Evolutionary conservation across 2,113 vertebrate species (phyloP).

Genomic region (Chionis minor): DNA sequence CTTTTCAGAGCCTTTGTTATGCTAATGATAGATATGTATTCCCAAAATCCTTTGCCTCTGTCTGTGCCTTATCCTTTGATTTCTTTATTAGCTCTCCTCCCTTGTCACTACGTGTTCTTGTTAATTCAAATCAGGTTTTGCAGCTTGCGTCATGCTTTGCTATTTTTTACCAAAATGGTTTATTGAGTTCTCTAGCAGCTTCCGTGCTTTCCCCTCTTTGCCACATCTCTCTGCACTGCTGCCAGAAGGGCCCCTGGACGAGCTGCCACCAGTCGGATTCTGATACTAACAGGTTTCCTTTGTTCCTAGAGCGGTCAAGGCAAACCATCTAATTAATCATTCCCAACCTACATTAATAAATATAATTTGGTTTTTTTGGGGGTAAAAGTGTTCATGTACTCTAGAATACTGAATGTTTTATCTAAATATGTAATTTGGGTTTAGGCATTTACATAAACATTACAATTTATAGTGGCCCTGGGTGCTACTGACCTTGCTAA

Average conservation of each 20-base stretch:
- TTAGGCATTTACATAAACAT: background rate
- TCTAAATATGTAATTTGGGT: background rate
- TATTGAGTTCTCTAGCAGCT: background rate
- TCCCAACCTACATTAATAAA: background rate
- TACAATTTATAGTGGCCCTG: background rate
- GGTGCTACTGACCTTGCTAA: background rate
- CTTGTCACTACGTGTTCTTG: background rate
- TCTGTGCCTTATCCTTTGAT: conserved; percentile 3
- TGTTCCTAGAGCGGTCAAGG: background rate
- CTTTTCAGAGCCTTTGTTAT: conserved; percentile 34
- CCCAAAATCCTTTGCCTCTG: background rate
- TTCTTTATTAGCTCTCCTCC: conserved; percentile 42
- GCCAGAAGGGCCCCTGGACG: background rate
- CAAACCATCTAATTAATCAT: background rate
- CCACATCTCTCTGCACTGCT: background rate
- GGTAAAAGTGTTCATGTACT: background rate
- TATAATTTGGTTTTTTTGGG: background rate
- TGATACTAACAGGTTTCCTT: background rate
- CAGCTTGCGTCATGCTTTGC: background rate
- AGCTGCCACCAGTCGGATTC: background rate
- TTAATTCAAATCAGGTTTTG: conserved; percentile 21
- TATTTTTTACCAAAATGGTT: background rate
- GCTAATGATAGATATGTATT: conserved; percentile 31
- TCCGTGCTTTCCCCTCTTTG: background rate
- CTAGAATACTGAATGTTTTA: background rate